These are phyloP conservation scores for Nibea albiflora DNA, from an alignment of 2,113 vertebrate species.

Conservation along the genomic window DNA sequence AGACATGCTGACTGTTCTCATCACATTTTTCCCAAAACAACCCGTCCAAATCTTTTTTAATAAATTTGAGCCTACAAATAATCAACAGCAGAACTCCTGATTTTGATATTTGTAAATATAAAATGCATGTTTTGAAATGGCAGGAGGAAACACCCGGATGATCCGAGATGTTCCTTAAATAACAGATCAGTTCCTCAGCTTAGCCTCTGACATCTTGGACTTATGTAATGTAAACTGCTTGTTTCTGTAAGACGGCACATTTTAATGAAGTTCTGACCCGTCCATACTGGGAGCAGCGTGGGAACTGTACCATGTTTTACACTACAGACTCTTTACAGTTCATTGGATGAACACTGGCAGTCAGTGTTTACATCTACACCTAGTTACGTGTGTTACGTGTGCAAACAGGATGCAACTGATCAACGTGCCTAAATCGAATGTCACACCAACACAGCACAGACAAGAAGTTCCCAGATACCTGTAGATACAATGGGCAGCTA, in stretches of 20 bases:
- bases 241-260: too few species aligned
- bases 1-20: neutral
- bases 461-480: neutral
- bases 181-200: too few species aligned
- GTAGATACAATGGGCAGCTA: neutral
- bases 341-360: neutral
- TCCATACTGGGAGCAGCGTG: neutral
- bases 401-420: conserved; percentile 7
- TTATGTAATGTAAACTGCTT: too few species aligned
- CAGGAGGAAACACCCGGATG: neutral
- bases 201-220: neutral
- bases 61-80: neutral
- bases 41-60: neutral
- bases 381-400: too few species aligned
- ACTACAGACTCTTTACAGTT: neutral
- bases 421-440: conserved; percentile 4
- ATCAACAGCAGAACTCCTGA: neutral
- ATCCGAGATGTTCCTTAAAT: neutral
- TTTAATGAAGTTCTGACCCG: neutral
- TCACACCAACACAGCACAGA: conserved; percentile 10
- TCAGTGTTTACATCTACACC: neutral
- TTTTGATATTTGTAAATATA: neutral
- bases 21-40: neutral
- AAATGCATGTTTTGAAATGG: too few species aligned
- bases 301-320: neutral